Evolutionary conservation across 2,888 invertebrate species (phyloP).

Genomic region (Chymomyza caudatula): DNA sequence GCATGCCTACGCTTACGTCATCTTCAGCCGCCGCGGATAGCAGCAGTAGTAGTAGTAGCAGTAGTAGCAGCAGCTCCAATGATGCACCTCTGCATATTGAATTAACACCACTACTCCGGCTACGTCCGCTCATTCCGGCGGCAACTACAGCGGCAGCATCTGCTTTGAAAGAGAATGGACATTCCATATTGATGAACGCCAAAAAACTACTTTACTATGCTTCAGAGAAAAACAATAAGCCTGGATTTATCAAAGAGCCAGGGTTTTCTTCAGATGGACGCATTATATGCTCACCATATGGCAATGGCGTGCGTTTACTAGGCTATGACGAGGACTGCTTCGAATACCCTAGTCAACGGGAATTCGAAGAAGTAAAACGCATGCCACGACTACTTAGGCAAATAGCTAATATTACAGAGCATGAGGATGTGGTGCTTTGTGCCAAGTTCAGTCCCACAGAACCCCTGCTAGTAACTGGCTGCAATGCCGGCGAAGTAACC

Average conservation of each 20-base stretch:
- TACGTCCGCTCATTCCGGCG: not conserved
- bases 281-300: constrained; percentile 93
- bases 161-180: constrained; percentile 22
- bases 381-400: constrained; percentile 80
- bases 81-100: constrained; percentile 9
- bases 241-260: constrained; percentile 94
- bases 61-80: constrained; percentile 5
- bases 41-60: not conserved
- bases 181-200: constrained; percentile 80
- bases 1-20: constrained; percentile 3
- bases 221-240: constrained; percentile 92
- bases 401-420: constrained; percentile 84
- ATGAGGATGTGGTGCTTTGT: constrained; percentile 90
- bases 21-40: constrained; percentile 20
- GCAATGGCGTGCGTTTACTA: constrained; percentile 90
- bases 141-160: not conserved
- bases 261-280: constrained; percentile 94
- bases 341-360: constrained; percentile 81
- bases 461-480: constrained; percentile 92
- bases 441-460: constrained; percentile 93
- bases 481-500: constrained; percentile 90
- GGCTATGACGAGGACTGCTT: constrained; percentile 87
- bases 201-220: constrained; percentile 89
- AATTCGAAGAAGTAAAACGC: constrained; percentile 79
- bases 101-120: not conserved